Conservation (phyloP, 2,797 vertebrate species). For the Betta splendens region DNA sequence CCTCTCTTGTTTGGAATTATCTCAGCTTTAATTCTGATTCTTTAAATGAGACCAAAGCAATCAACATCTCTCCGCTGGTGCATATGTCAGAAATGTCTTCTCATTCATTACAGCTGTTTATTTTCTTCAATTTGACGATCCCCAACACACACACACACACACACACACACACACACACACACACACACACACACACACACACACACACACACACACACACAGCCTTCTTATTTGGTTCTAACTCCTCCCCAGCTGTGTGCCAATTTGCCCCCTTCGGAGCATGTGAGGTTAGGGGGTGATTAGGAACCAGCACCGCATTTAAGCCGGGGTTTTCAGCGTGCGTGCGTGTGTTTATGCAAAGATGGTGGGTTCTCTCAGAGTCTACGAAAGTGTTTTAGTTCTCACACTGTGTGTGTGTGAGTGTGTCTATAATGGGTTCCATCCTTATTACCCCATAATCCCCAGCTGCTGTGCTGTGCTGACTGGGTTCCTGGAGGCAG, state of each 20-base stretch:
- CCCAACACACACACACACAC: slow-evolving; percentile 7
- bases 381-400: slow-evolving; percentile 25
- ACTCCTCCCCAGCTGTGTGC: slow-evolving; percentile 72
- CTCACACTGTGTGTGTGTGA: slow-evolving; percentile 16
- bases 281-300: slow-evolving; percentile 55
- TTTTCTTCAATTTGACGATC: slow-evolving; percentile 34
- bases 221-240: slow-evolving; percentile 62
- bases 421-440: slow-evolving; percentile 66
- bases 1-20: slow-evolving; percentile 31
- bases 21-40: slow-evolving; percentile 22
- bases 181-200: slow-evolving; percentile 11
- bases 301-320: slow-evolving; percentile 52
- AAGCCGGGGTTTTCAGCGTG: slow-evolving; percentile 31
- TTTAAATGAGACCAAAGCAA: no score
- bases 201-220: slow-evolving; percentile 41
- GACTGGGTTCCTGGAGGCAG: slow-evolving; percentile 72
- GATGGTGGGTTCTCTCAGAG: slow-evolving; percentile 13
- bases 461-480: slow-evolving; percentile 74
- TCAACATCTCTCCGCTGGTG: slow-evolving; percentile 50
- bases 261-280: slow-evolving; percentile 71
- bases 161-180: slow-evolving; percentile 13
- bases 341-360: slow-evolving; percentile 30
- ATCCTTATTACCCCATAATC: slow-evolving; percentile 74
- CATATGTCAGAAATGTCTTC: slow-evolving; percentile 58
- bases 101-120: slow-evolving; percentile 62